Evolutionary conservation across 2,113 vertebrate genomes (phyloP), one percentile per base, ranked within the genome.

Genomic region (Sporophila hypoxantha): DNA sequence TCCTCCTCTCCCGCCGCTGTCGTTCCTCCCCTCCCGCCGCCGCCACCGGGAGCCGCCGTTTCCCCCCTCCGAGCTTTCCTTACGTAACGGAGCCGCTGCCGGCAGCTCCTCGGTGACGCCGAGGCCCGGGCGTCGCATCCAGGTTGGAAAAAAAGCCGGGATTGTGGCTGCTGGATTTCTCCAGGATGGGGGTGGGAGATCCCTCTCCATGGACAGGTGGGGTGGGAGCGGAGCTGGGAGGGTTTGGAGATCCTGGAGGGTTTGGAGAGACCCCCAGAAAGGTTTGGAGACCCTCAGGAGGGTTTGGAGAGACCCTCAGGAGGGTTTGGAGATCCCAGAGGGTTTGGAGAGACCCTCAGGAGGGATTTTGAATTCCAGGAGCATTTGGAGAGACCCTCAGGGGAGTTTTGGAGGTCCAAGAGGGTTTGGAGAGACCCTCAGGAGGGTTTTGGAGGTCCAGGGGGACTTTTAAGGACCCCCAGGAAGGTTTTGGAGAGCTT

Each of bases 371-470:
- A 20, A 3, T 5, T 46, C 15, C 22, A 4, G 12, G 18, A 68
- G 1, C 0, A 1, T 14, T 52, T 23, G 36, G 5, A 52, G 11
- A 1, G 11, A 52, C 6, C 14, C 19, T 14, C 21, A 32, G 67
- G 34, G 39, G 27, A 12, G 8, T 64, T 64, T 44, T n/a, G 4
- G 41, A 23, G 7, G 3, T 5, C 3, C 21, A 4, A 42, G 18
- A 18, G 42, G 18, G 41, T 41, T 46, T 46, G 20, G 12, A 22
- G 44, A 21, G 44, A 46, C 20, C 44, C 44, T 10, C 21, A 46
- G 21, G 44, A 21, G 44, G 10, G 44, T 3, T 44, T 44, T 44
- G 44, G 4, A 47, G 46, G 7, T 23, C 22, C 2, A 47, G 12
- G 46, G 23, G 46, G 22, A 4, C 2, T 47, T 47, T 2, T 8